phyloP scores from a whole-genome alignment of 2,113 vertebrate species.

The Chloropsis cyanopogon region DNA sequence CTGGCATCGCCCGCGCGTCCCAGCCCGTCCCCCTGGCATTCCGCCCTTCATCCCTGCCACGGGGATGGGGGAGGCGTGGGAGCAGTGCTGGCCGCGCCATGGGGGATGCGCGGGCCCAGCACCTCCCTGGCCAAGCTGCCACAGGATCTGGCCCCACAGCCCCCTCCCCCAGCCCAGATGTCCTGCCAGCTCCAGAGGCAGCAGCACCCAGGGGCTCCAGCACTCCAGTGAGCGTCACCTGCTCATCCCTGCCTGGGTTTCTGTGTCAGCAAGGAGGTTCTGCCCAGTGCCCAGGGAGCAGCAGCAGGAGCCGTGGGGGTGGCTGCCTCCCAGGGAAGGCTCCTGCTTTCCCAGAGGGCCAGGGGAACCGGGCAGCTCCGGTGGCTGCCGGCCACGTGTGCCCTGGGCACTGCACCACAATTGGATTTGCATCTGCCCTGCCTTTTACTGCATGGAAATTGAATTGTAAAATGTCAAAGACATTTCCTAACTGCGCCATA shows the following conservation, averaged over 20 bases:
- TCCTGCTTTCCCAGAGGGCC: background rate
- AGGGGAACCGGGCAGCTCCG: background rate
- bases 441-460: conserved; percentile 60
- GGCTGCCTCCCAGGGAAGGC: background rate
- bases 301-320: background rate
- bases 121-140: background rate
- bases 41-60: accelerated
- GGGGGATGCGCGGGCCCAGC: accelerated
- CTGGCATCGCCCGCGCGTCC: accelerated
- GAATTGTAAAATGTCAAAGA: conserved; percentile 53
- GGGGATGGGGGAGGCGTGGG: accelerated
- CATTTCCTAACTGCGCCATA: conserved; percentile 53
- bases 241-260: background rate
- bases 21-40: background rate
- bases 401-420: conserved; percentile 40
- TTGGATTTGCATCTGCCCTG: conserved; percentile 58
- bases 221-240: background rate
- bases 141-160: accelerated
- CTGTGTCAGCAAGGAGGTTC: background rate
- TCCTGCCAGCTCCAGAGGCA: background rate
- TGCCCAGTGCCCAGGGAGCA: background rate
- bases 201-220: background rate
- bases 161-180: accelerated
- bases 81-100: accelerated
- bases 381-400: background rate